Base-by-base conservation (phyloP, 2,113 vertebrate species). In the Ornithorhynchus anatinus region DNA sequence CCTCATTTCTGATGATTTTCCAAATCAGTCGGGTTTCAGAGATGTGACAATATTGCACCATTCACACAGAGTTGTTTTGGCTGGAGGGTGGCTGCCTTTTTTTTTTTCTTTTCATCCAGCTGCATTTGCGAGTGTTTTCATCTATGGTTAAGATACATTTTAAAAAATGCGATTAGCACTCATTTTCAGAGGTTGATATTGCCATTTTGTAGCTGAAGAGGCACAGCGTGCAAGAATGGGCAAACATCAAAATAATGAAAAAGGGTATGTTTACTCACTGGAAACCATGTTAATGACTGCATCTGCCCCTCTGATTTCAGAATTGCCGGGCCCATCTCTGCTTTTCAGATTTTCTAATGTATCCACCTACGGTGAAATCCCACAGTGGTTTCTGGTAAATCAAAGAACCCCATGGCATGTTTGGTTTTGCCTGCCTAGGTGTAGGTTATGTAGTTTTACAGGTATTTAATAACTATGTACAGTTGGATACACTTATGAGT, bases 81-180 rank as follows among this genome's bases (percentile, higher is more conserved):
- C 83, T 89, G 70, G 74, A 76, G 80, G 70, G 31, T 4, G 29
- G 36, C 32, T 57, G 31, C 51, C 77, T 73, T 43, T 59, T 44
- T 42, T 22, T 10, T 6, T 6, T 0, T 10, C 7, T 22, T 29
- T 38, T 70, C 79, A 72, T 54, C 77, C 72, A 80, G 75, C 72
- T 85, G 71, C 62, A 84, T 78, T 82, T 79, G 45, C 76, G 63
- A 53, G 48, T 84, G 63, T 82, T 85, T 73, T 63, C 19, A 13
- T 77, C 45, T 79, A 68, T 52, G 75, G 75, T 77, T 79, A 74
- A 80, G 87, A 81, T 17, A 36, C 77, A 57, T 65, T 84, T 66
- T 80, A 63, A 84, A 86, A 84, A 88, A 75, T 72, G 68, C 77
- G 66, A 59, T 86, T 89, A 91, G 75, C 63, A 42, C 6, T 85